Conservation (phyloP, 1,140 invertebrate genomes). For the Gonatopus flavifemur region DNA sequence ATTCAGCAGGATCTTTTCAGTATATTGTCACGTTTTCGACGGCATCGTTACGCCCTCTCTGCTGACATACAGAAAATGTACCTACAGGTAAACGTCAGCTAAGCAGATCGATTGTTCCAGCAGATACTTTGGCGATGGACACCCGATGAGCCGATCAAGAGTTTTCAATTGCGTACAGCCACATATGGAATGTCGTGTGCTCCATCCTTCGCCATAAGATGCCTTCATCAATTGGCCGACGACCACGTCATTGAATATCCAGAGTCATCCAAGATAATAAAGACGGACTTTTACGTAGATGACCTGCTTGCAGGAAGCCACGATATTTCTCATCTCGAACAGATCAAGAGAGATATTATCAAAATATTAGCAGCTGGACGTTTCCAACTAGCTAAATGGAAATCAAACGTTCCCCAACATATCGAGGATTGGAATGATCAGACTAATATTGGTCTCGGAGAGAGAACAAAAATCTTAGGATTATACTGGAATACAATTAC, state of each 20-base stretch:
- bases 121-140: conserved; percentile 35
- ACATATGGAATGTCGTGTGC: too few relatives aligned
- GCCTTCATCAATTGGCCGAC: conserved; percentile 32
- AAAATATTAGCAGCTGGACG: too few relatives aligned
- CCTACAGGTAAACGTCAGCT: conserved; percentile 30
- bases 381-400: too few relatives aligned
- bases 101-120: conserved; percentile 28
- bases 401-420: background rate
- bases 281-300: conserved; percentile 52
- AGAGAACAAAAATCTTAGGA: background rate
- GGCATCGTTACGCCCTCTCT: conserved; percentile 13
- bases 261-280: conserved; percentile 29
- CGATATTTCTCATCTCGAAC: background rate
- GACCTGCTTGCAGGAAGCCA: conserved; percentile 43
- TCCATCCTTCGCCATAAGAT: conserved; percentile 36
- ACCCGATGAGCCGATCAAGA: conserved; percentile 11
- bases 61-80: conserved; percentile 43
- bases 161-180: conserved; percentile 36
- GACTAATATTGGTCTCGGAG: background rate
- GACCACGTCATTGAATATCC: conserved; percentile 32
- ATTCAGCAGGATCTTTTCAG: conserved; percentile 23
- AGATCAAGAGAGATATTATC: conserved; percentile 1
- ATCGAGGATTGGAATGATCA: background rate
- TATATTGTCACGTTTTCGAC: conserved; percentile 12
- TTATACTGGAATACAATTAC: background rate